phyloP scores from a whole-genome alignment of 2,888 invertebrate species.

The Parthenolecanium corni region DNA sequence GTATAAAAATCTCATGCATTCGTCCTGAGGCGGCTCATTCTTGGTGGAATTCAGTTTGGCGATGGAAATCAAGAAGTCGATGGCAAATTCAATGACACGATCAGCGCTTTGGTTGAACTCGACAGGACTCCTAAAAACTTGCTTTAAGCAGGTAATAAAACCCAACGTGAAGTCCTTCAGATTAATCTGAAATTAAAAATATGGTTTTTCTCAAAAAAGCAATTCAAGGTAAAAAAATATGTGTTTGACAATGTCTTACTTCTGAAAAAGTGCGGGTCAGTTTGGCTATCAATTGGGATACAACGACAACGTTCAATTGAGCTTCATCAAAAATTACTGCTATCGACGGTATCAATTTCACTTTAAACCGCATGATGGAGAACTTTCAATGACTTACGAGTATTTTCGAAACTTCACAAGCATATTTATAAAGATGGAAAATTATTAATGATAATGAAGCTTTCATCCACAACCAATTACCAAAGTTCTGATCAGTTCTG shows the following conservation, averaged over 20 bases:
- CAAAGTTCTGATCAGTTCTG: too few species aligned
- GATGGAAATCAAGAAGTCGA: conserved; percentile 44
- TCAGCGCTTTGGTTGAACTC: conserved; percentile 53
- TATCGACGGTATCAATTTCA: not conserved
- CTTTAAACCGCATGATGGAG: not conserved
- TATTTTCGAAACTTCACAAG: too few species aligned
- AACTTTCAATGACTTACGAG: conserved; percentile 9
- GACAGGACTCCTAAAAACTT: conserved; percentile 54
- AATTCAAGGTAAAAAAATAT: not conserved
- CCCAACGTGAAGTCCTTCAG: conserved; percentile 50
- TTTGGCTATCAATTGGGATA: not conserved
- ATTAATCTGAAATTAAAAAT: conserved; percentile 39
- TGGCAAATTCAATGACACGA: conserved; percentile 55
- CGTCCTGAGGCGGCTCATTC: not conserved
- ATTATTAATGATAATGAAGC: too few species aligned
- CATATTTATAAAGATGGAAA: too few species aligned
- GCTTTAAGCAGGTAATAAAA: conserved; percentile 52
- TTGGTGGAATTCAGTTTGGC: conserved; percentile 1
- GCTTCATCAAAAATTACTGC: conserved; percentile 2
- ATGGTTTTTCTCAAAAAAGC: not conserved
- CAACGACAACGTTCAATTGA: not conserved
- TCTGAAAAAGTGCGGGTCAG: conserved; percentile 1
- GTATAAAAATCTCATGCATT: not conserved
- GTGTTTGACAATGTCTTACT: too few species aligned
- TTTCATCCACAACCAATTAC: too few species aligned